Evolutionary conservation across 2,797 vertebrate genomes (phyloP).

Genomic region (Pogonophryne albipinna): DNA sequence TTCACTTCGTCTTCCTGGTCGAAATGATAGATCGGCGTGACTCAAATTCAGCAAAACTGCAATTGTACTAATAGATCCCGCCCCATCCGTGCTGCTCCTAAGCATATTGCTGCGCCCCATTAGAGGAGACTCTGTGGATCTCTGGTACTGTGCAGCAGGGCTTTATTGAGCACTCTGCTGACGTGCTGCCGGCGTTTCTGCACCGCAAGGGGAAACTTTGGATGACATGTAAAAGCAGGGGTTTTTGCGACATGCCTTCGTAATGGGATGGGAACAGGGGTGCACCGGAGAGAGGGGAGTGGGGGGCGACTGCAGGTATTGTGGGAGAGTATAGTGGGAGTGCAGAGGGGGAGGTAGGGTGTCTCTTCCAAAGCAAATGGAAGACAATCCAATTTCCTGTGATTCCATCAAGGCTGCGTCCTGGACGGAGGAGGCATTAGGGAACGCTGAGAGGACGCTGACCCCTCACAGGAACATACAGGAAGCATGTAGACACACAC

Average conservation of each 20-base stretch:
- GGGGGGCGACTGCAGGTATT: conserved; percentile 65
- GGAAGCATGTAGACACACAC: conserved; percentile 48
- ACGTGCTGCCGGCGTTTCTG: conserved; percentile 84
- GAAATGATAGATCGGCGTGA: conserved; percentile 75
- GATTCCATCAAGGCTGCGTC: conserved; percentile 95
- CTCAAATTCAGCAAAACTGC: conserved; percentile 75
- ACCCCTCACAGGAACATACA: conserved; percentile 84
- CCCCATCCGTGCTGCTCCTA: conserved; percentile 69
- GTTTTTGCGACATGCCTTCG: conserved; percentile 86
- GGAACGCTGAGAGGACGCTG: conserved; percentile 87
- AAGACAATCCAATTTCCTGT: conserved; percentile 99
- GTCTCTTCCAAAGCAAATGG: conserved; percentile 94
- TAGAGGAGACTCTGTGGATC: conserved; percentile 70
- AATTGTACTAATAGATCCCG: conserved; percentile 74
- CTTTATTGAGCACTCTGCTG: conserved; percentile 80
- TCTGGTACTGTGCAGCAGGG: conserved; percentile 63
- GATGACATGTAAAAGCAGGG: conserved; percentile 91
- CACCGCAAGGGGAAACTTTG: conserved; percentile 89
- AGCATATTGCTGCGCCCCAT: conserved; percentile 78
- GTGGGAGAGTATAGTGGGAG: no score
- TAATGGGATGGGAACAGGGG: conserved; percentile 90
- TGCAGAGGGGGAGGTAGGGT: conserved; percentile 64
- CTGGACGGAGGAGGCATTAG: conserved; percentile 88
- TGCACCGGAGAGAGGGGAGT: conserved; percentile 65
- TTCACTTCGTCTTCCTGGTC: conserved; percentile 59